Evolutionary conservation across 2,113 vertebrate genomes (phyloP), one percentile per base, ranked within the genome.

Genomic region (Petrocephalus zakoni): DNA sequence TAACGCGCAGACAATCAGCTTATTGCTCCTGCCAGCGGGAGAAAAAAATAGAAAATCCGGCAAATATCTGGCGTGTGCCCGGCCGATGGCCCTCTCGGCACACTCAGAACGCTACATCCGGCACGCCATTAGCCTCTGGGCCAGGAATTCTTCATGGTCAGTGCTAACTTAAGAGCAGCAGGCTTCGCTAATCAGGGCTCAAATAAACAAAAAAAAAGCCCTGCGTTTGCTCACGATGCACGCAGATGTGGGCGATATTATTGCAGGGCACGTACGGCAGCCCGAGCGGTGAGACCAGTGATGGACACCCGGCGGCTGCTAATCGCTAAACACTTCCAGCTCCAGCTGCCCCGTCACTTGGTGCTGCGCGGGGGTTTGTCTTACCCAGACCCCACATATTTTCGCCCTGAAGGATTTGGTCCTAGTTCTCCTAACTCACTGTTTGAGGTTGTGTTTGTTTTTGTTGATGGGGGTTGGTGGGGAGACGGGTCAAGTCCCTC

Each of bases 151-250:
- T 93, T 91, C 91, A 90, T 90, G 90, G 90, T 88, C 89, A 90
- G 90, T 91, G 90, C 90, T 92, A 91, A 87, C 92, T 90, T 94
- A 93, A 95, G 94, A 93, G 94, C 93, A 92, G 86, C 5, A 49
- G 93, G 93, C 94, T 94, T 95, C 94, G 93, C 93, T 95, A 94
- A 95, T 95, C 94, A 94, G 93, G 91, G 90, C 91, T 93, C 93
- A 90, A 93, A 94, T 93, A 95, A 95, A 94, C 92, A 93, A 87
- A 93, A 83, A 75, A 72, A 68, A n/a, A n/a, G n/a, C 64, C 90
- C 90, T 89, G 88, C 92, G 94, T 78, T 78, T 42, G 34, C 72
- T 78, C 72, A 78, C 82, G 91, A 93, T 91, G 91, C 88, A 90
- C 89, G 90, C 94, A 94, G 92, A 94, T 94, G 93, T 94, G 92